Conservation (phyloP, 2,888 invertebrate species). For the Lithophane ornitopus region DNA sequence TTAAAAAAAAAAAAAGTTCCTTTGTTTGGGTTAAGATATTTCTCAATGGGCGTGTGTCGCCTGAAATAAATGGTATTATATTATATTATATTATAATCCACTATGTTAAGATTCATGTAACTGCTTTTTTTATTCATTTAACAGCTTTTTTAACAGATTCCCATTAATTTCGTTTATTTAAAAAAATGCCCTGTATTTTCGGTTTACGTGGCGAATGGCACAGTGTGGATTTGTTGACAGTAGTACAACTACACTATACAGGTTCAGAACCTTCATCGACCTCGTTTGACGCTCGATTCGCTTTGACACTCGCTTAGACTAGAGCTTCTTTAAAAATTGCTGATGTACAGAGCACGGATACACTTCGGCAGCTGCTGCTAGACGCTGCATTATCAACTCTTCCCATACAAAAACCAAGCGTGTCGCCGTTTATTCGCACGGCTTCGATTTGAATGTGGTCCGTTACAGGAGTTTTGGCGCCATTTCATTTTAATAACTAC, state of each 20-base stretch:
- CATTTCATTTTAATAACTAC: too few species aligned
- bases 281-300: not conserved
- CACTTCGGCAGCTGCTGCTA: not conserved
- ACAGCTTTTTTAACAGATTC: slow-evolving; percentile 6
- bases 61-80: too few species aligned
- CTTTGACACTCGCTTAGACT: not conserved
- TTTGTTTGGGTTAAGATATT: too few species aligned
- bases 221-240: not conserved
- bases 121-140: too few species aligned
- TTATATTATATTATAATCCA: too few species aligned
- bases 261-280: not conserved
- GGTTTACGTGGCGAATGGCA: not conserved
- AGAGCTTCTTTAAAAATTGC: too few species aligned
- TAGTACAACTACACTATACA: not conserved
- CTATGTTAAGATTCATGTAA: too few species aligned
- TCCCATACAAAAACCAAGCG: not conserved
- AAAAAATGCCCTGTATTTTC: not conserved
- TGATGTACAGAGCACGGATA: not conserved
- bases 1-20: too few species aligned
- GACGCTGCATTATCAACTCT: not conserved
- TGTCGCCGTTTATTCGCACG: too few species aligned
- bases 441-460: too few species aligned
- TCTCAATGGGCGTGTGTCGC: too few species aligned
- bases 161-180: slow-evolving; percentile 24
- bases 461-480: too few species aligned